Percentiles rank a stretch among this genome's conserved stretches.
Conservation (phyloP, 1,140 invertebrate species). For the Pachypsylla venusta region DNA sequence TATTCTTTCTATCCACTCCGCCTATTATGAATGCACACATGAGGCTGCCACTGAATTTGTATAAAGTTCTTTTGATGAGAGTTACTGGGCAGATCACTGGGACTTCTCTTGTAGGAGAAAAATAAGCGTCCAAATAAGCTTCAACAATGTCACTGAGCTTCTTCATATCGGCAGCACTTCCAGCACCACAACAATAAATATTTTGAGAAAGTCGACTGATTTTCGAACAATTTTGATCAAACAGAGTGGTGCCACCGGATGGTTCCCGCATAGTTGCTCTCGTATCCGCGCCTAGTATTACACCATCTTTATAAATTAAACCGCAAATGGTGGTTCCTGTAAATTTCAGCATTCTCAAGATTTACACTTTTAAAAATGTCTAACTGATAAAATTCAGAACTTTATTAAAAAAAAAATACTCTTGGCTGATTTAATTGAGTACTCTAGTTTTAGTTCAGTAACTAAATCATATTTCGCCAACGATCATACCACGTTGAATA, state of each 20-base stretch:
- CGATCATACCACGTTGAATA: too few relatives aligned
- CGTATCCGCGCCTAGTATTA: not conserved
- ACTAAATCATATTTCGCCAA: too few relatives aligned
- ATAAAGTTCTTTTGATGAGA: not conserved
- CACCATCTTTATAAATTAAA: not conserved
- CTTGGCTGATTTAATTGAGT: too few relatives aligned
- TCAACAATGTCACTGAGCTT: not conserved
- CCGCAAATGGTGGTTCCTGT: not conserved
- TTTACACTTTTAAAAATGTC: too few relatives aligned
- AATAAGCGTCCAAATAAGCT: not conserved
- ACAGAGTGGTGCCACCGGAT: not conserved
- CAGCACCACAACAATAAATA: not conserved
- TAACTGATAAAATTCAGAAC: too few relatives aligned
- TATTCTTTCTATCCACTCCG: not conserved
- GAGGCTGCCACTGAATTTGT: not conserved
- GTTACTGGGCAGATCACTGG: not conserved
- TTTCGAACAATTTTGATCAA: not conserved
- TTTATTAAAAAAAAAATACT: too few relatives aligned
- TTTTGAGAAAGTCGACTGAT: not conserved
- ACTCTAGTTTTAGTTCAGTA: too few relatives aligned
- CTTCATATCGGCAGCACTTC: slow-evolving; percentile 4
- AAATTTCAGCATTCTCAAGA: not conserved
- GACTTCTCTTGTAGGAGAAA: not conserved
- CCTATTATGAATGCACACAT: slow-evolving; percentile 5
- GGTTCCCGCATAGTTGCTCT: not conserved